Base-by-base conservation (phyloP, 37 sponge, comb jelly and placozoan species). In the Aphrocallistes beatrix region DNA sequence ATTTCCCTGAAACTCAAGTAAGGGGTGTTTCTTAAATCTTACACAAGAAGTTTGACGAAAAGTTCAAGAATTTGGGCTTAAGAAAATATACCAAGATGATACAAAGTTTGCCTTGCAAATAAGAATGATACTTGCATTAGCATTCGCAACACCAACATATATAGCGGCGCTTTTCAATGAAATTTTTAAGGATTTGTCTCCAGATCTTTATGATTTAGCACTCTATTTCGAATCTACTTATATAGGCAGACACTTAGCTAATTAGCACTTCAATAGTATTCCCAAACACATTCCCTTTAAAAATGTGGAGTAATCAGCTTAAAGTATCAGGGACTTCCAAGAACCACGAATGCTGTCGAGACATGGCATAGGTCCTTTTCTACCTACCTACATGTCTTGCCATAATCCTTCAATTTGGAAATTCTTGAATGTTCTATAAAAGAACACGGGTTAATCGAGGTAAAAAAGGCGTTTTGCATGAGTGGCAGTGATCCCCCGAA, bases 71-170 rank as follows among this genome's bases (percentile, higher is more conserved):
- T 30, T 60, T 60, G 75, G 34, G 8, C 75, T 60, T 1, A 60
- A 60, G n/a, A 60, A 28, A 19, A 60, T 32, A 60, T 60, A 60
- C n/a, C 75, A 60, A 60, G 34, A 60, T 19, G 75, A 60, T 28
- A 19, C 34, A 25, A 60, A 30, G 10, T 60, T 60, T 13, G 75
- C 75, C 1, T 60, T 32, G 34, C 75, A 60, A 60, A 60, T 21
- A 28, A 3, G 75, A 60, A 60, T 60, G 75, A 60, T 60, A 19
- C 75, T 30, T 19, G 75, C 75, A 19, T 28, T 60, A 13, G 75
- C 75, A 21, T 60, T 60, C n/a, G 75, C 75, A 60, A 60, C 75
- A 60, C 21, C 75, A 60, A 60, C 75, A 60, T 19, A 60, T 60
- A 13, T 28, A 60, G 28, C 75, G 32, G 34, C 10, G 25, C 34